Percentiles rank a stretch among this genome's conserved stretches.
Conservation (phyloP, 2,113 vertebrate genomes). For the Bucco capensis region DNA sequence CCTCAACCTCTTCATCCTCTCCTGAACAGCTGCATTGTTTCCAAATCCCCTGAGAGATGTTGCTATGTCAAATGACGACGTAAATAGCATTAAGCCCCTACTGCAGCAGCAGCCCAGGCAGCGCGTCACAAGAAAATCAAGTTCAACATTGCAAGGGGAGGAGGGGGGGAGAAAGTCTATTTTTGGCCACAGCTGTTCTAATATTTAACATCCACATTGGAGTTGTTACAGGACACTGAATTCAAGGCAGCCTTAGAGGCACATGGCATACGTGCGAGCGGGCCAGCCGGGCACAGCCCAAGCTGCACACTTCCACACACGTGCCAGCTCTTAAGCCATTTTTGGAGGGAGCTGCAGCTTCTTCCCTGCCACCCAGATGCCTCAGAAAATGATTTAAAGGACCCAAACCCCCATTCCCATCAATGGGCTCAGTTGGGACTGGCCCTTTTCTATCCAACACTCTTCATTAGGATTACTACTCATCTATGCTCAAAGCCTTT, state of each 20-base stretch:
- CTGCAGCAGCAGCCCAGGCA: slow-evolving; percentile 61
- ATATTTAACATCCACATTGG: slow-evolving; percentile 22
- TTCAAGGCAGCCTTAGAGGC: neutral
- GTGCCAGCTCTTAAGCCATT: neutral
- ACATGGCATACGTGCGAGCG: neutral
- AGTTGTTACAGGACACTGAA: slow-evolving; percentile 6
- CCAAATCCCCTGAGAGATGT: slow-evolving; percentile 64
- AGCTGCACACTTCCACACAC: neutral
- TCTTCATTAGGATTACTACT: neutral
- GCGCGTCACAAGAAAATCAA: slow-evolving; percentile 67
- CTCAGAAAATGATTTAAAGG: neutral
- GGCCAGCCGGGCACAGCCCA: neutral
- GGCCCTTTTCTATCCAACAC: neutral
- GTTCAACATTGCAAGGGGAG: slow-evolving; percentile 10
- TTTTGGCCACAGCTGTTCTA: slow-evolving; percentile 52
- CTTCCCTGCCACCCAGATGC: neutral
- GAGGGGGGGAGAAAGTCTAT: slow-evolving; percentile 2
- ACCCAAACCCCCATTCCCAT: neutral
- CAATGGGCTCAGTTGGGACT: neutral
- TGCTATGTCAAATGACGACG: slow-evolving; percentile 63
- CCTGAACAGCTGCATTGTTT: slow-evolving; percentile 66
- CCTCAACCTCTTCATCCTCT: slow-evolving; percentile 40
- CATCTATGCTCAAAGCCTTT: neutral
- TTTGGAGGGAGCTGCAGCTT: neutral
- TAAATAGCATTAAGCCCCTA: slow-evolving; percentile 68